phyloP scores from a whole-genome alignment of 2,888 invertebrate genomes.

The Trissoscelio sp. region DNA sequence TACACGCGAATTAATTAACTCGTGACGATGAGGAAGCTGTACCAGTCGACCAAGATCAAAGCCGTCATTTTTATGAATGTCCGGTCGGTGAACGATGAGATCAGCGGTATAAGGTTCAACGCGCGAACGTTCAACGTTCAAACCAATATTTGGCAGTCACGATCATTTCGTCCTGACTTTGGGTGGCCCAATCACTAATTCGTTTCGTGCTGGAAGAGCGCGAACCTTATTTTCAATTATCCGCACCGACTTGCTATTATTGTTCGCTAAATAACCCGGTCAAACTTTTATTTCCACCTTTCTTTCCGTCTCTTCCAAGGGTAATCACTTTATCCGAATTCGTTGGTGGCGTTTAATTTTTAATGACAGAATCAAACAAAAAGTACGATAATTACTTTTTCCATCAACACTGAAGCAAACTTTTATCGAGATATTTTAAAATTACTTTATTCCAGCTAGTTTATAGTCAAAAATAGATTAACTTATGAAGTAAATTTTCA shows the following conservation, averaged over 20 bases:
- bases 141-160: constrained; percentile 58
- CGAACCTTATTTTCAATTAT: constrained; percentile 55
- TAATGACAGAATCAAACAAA: constrained; percentile 5
- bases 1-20: constrained; percentile 60
- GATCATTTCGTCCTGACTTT: constrained; percentile 38
- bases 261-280: constrained; percentile 39
- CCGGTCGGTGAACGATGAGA: constrained; percentile 51
- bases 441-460: no score
- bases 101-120: no score
- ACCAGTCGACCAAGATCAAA: constrained; percentile 41
- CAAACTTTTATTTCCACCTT: constrained; percentile 36
- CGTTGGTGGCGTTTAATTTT: constrained; percentile 23
- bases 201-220: constrained; percentile 59
- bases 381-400: neutral
- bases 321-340: constrained; percentile 14
- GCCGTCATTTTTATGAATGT: constrained; percentile 62
- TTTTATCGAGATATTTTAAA: neutral
- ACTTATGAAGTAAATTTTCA: no score
- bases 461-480: no score
- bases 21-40: constrained; percentile 38
- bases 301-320: constrained; percentile 17
- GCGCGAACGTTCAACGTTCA: constrained; percentile 26
- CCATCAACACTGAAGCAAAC: neutral
- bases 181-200: constrained; percentile 65
- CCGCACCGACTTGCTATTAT: constrained; percentile 55